These are phyloP conservation scores for Blastomussa wellsi DNA, from an alignment of 92 coral and sea anemone genomes.

Conservation along the genomic window DNA sequence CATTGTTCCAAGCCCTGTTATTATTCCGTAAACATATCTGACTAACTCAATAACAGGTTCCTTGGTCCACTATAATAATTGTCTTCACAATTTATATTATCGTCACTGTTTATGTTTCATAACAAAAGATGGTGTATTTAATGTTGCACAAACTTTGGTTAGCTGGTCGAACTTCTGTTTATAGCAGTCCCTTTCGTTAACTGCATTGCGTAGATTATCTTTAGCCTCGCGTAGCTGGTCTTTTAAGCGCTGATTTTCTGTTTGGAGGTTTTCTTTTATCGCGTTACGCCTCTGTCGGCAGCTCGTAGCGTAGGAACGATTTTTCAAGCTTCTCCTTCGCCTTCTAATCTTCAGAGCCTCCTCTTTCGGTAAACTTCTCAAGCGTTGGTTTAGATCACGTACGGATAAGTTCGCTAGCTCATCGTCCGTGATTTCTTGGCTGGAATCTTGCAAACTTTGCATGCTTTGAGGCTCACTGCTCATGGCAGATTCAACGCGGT, in stretches of 20 bases:
- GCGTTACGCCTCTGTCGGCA: constrained; percentile 59
- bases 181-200: constrained; percentile 59
- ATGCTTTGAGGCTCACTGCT: constrained; percentile 17
- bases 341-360: constrained; percentile 49
- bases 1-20: not conserved
- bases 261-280: constrained; percentile 47
- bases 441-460: not conserved
- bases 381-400: constrained; percentile 62
- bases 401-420: constrained; percentile 64
- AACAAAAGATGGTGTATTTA: not conserved
- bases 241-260: constrained; percentile 42
- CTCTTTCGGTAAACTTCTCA: constrained; percentile 51
- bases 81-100: not conserved
- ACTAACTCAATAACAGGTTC: not conserved
- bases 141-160: constrained; percentile 19
- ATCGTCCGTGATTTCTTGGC: constrained; percentile 40
- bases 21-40: not conserved
- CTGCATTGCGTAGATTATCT: constrained; percentile 34
- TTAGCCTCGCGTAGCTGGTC: constrained; percentile 50
- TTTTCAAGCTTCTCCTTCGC: constrained; percentile 81
- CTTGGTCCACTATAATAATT: not conserved
- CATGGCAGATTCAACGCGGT: not conserved
- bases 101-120: not conserved
- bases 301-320: constrained; percentile 79
- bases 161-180: constrained; percentile 47